Evolutionary conservation across 1,140 invertebrate genomes (phyloP), one percentile per base, ranked within the genome.

Genomic region (Diuraphis noxia): DNA sequence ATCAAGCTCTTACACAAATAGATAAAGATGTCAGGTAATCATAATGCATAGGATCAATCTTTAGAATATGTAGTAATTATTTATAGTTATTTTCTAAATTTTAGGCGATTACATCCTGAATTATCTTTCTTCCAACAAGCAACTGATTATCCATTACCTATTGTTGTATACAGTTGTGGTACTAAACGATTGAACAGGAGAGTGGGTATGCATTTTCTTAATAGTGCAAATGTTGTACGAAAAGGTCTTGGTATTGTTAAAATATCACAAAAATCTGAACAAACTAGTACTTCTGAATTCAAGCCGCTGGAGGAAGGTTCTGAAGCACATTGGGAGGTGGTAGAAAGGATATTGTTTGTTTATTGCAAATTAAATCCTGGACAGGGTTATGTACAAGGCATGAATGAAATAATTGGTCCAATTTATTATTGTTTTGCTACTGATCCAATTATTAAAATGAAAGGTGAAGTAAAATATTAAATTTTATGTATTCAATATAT

Each of bases 371-470:
- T 99, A 6, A 99, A 99, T 95, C 98, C 98, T 9, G 99, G 99
- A 1, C 98, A 99, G 94, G 96, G 98, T 8, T 99, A 99, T 94
- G 98, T 99, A 1, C 98, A 99, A 94, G 99, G 99, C 92, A 99
- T 99, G 99, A 99, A 99, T 95, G 99, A 99, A 94, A 99, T 99
- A 92, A 96, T 99, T 92, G 99, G 98, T 1, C 99, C 99, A 36
- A 98, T 99, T 93, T 99, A 99, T 94, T 98, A 99, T 94, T 97
- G 98, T 17, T 98, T 99, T 94, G 98, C 98, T 30, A 97, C 96
- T 79, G 98, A 99, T 95, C 95, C 97, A 9, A 96, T 98, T 94
- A 93, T 94, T n/a, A 95, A 96, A 91, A 97, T 96, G 95, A 95
- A 97, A 95, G 95, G 97, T 98, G 93, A 36, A 79, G 97, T 98